These are phyloP conservation scores for Drosophila albomicans DNA, from an alignment of 1,140 invertebrate genomes.

Conservation along the genomic window DNA sequence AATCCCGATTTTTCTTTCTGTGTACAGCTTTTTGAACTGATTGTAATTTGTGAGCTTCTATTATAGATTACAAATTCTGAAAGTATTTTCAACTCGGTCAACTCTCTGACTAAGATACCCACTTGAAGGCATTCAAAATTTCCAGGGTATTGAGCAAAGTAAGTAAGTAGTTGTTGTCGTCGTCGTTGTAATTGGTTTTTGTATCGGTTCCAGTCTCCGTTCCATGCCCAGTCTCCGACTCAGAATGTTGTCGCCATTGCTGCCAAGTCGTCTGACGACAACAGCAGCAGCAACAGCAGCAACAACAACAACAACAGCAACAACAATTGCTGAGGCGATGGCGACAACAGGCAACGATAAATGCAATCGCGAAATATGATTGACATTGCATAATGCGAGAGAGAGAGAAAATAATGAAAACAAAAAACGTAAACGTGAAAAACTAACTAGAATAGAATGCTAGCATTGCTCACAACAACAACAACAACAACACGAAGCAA, in stretches of 20 bases:
- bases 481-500: conserved; percentile 16
- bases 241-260: conserved; percentile 54
- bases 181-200: conserved; percentile 50
- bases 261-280: conserved; percentile 43
- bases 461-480: conserved; percentile 12
- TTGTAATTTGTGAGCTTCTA: no score
- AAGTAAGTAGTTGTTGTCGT: conserved; percentile 24
- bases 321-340: conserved; percentile 14
- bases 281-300: background rate
- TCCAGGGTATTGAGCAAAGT: conserved; percentile 11
- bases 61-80: no score
- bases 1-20: no score
- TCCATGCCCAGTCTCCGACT: conserved; percentile 19
- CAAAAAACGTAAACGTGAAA: conserved; percentile 8
- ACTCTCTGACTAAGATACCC: background rate
- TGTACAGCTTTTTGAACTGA: no score
- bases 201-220: conserved; percentile 15
- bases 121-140: background rate
- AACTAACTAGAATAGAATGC: conserved; percentile 16
- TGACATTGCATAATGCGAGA: conserved; percentile 73
- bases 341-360: conserved; percentile 55
- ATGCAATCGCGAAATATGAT: conserved; percentile 65
- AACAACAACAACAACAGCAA: conserved; percentile 4
- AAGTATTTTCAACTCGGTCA: background rate
- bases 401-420: conserved; percentile 1